Evolutionary conservation across 2,888 invertebrate genomes (phyloP).

Genomic region (Nomada fabriciana): DNA sequence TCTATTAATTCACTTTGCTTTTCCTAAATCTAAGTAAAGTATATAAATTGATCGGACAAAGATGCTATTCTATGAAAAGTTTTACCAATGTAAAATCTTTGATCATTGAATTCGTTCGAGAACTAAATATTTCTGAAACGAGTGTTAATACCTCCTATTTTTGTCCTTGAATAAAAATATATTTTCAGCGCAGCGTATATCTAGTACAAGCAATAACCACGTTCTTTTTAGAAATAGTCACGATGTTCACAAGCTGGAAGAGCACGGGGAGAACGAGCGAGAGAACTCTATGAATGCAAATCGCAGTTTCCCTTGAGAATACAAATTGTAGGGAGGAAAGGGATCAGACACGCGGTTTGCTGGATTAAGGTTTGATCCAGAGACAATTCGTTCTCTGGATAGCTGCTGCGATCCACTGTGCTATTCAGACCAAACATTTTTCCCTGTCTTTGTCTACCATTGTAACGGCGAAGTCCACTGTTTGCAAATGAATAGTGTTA

Average conservation of each 20-base stretch:
- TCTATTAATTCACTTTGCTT: too few relatives aligned
- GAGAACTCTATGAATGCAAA: slow-evolving; percentile 25
- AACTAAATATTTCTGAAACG: too few relatives aligned
- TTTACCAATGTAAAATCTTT: too few relatives aligned
- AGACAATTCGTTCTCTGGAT: slow-evolving; percentile 4
- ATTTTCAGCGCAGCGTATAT: background rate
- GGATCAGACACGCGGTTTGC: slow-evolving; percentile 20
- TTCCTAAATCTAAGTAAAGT: too few relatives aligned
- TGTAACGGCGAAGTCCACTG: background rate
- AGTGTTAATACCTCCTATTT: too few relatives aligned
- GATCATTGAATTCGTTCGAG: too few relatives aligned
- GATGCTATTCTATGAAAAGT: too few relatives aligned
- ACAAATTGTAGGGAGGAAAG: slow-evolving; percentile 28
- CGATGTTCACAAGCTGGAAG: background rate
- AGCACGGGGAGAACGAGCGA: background rate
- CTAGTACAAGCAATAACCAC: background rate
- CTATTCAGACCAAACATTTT: slow-evolving; percentile 9
- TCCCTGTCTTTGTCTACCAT: background rate
- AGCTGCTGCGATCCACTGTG: background rate
- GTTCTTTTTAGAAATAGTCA: background rate
- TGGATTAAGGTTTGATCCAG: slow-evolving; percentile 20
- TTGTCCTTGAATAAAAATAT: background rate
- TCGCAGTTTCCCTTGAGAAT: slow-evolving; percentile 22
- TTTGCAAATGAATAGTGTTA: background rate
- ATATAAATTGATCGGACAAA: too few relatives aligned